Percentiles rank a stretch among this genome's conserved stretches.
Evolutionary conservation across 2,797 vertebrate genomes (phyloP).

Genomic region (Lepus townsendii): DNA sequence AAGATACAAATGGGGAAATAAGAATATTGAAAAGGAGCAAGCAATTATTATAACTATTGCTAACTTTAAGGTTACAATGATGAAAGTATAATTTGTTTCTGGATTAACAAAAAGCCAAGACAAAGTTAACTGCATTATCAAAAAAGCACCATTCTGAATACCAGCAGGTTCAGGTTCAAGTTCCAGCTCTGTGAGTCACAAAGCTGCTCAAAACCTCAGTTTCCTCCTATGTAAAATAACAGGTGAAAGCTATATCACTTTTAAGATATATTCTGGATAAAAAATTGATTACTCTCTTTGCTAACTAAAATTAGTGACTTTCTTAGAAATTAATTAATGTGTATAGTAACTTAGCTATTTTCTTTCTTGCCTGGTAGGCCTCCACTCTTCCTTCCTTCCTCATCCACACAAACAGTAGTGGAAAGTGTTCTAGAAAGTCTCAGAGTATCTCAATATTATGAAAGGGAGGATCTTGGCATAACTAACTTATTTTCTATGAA

Average conservation of each 20-base stretch:
- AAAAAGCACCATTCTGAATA: neutral
- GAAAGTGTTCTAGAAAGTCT: neutral
- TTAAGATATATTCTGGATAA: neutral
- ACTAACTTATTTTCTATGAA: neutral
- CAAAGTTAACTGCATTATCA: neutral
- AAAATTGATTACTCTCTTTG: neutral
- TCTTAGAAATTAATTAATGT: slow-evolving; percentile 13
- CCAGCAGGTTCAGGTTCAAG: neutral
- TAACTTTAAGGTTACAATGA: neutral
- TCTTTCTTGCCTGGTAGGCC: neutral
- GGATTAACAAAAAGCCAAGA: neutral
- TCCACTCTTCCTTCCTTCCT: neutral
- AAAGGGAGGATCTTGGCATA: neutral
- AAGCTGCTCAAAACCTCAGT: neutral
- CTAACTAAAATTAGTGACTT: neutral
- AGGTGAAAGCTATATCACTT: neutral
- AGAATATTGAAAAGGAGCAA: neutral
- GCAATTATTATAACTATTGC: neutral
- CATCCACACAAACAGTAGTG: neutral
- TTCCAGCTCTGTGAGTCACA: neutral
- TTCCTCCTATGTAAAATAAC: neutral
- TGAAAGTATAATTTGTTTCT: neutral
- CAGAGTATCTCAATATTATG: slow-evolving; percentile 15
- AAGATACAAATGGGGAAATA: neutral
- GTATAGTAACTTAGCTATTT: neutral